These are phyloP conservation scores for Lepidothrix coronata DNA, from an alignment of 2,113 vertebrate species.

Conservation along the genomic window DNA sequence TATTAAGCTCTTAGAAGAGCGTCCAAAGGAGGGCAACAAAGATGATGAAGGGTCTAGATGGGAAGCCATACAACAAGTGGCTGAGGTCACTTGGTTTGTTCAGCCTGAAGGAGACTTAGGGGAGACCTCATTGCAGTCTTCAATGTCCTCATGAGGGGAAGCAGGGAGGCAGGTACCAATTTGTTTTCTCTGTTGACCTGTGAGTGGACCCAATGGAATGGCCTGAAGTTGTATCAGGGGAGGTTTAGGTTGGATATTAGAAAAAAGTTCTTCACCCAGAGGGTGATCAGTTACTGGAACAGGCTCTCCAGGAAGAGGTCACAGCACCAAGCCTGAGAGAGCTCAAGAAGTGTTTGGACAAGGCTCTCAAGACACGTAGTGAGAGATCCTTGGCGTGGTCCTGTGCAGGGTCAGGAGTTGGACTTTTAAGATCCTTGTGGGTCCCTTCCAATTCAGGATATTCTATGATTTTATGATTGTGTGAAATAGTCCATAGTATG, in stretches of 20 bases:
- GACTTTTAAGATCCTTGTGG: background rate
- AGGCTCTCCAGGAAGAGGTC: background rate
- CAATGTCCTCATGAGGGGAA: fast-evolving
- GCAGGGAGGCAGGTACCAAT: background rate
- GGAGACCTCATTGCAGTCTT: background rate
- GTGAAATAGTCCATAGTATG: background rate
- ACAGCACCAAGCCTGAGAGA: background rate
- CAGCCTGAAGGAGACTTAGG: background rate
- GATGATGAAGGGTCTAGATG: background rate
- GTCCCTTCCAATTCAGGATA: background rate
- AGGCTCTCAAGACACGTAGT: background rate
- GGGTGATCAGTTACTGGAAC: background rate
- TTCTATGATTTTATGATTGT: background rate
- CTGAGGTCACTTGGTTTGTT: background rate
- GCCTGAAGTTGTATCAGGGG: no score
- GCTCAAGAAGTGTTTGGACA: background rate
- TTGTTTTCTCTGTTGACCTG: background rate
- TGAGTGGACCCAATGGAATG: background rate
- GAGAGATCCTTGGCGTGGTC: background rate
- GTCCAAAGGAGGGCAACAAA: background rate
- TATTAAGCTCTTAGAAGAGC: background rate
- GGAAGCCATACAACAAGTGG: fast-evolving
- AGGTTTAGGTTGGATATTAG: background rate
- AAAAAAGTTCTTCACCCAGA: background rate
- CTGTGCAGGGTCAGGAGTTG: background rate